phyloP scores from a whole-genome alignment of 2,797 vertebrate species.

The Novumbra hubbsi region DNA sequence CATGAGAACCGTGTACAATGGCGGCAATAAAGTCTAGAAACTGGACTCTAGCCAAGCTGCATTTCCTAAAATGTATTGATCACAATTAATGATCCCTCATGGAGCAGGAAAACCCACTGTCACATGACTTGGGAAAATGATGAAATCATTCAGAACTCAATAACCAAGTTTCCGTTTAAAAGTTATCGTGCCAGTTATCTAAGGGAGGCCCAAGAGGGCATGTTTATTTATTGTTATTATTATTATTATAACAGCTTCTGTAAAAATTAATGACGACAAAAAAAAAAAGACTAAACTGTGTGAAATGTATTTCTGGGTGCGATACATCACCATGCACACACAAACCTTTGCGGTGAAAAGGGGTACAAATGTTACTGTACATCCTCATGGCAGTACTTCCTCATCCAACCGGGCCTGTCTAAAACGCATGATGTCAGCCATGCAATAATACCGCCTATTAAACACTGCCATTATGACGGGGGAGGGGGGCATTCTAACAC shows the following conservation, averaged over 20 bases:
- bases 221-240: too few relatives aligned
- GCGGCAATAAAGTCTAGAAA: background rate
- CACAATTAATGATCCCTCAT: background rate
- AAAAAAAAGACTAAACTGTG: too few relatives aligned
- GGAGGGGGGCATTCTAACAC: background rate
- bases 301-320: too few relatives aligned
- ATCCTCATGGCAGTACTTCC: background rate
- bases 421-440: background rate
- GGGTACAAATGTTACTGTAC: too few relatives aligned
- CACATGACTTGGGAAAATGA: background rate
- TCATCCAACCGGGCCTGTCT: background rate
- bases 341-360: too few relatives aligned
- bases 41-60: background rate
- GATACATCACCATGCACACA: too few relatives aligned
- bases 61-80: background rate
- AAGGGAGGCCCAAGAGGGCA: too few relatives aligned
- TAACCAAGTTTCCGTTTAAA: too few relatives aligned
- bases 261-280: too few relatives aligned
- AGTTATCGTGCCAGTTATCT: too few relatives aligned
- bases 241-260: too few relatives aligned
- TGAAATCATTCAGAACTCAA: background rate
- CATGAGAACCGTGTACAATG: background rate
- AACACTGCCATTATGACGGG: conserved; percentile 4
- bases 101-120: background rate
- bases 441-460: background rate